Evolutionary conservation across 2,113 vertebrate species (phyloP).

Genomic region (Engraulis encrasicolus): DNA sequence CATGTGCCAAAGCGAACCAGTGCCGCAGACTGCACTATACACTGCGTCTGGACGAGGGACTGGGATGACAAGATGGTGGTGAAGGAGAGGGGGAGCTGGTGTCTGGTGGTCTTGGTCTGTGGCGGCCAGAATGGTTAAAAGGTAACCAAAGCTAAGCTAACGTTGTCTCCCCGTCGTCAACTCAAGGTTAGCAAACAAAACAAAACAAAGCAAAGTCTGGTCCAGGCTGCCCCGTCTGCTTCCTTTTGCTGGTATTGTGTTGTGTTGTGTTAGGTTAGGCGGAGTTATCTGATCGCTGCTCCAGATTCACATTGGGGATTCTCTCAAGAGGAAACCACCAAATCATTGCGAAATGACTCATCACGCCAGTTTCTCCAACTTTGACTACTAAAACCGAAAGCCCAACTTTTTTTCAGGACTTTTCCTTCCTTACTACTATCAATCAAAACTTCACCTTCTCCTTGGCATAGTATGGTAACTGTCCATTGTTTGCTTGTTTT

Average conservation of each 20-base stretch:
- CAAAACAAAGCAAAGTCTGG: not conserved
- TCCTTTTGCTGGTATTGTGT: no score
- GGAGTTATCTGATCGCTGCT: not conserved
- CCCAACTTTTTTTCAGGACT: not conserved
- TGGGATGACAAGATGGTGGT: not conserved
- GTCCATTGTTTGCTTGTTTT: no score
- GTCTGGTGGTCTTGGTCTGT: no score
- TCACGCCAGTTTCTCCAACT: not conserved
- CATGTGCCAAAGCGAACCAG: not conserved
- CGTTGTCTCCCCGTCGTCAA: not conserved
- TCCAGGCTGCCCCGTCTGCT: no score
- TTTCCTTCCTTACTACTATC: not conserved
- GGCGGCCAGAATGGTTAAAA: not conserved
- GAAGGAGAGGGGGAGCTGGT: no score
- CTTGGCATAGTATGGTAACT: not conserved
- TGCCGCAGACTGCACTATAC: not conserved
- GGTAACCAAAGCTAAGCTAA: not conserved
- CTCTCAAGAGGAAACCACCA: not conserved
- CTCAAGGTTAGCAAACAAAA: not conserved
- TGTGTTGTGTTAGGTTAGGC: no score
- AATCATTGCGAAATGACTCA: not conserved
- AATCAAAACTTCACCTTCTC: not conserved
- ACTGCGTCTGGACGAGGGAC: no score
- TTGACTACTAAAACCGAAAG: not conserved
- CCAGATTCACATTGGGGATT: not conserved